These are phyloP conservation scores for Elanus axillaris DNA, from an alignment of 2,113 vertebrate species.

Conservation along the genomic window DNA sequence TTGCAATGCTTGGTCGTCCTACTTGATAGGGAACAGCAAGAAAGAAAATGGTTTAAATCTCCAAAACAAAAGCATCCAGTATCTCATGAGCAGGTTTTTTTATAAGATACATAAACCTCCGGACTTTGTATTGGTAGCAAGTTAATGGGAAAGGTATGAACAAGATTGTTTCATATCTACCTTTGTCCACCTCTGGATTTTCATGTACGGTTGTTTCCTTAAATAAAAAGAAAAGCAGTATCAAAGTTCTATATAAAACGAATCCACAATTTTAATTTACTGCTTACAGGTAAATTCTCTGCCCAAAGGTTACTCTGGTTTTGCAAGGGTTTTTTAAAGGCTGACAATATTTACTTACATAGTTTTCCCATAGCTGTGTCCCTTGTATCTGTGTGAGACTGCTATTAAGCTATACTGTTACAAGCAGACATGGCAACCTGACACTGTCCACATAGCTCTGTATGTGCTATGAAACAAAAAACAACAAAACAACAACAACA, in stretches of 20 bases:
- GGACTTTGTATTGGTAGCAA: neutral
- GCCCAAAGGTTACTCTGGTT: neutral
- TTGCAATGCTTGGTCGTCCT: neutral
- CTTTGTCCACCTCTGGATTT: slow-evolving; percentile 74
- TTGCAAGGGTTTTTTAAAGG: neutral
- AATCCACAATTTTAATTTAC: neutral
- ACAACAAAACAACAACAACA: neutral
- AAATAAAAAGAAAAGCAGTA: slow-evolving; percentile 40
- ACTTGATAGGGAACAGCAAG: neutral
- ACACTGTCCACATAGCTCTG: neutral
- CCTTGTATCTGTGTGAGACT: neutral
- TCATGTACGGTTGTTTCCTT: slow-evolving; percentile 78
- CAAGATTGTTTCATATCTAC: slow-evolving; percentile 64
- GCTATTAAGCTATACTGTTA: neutral
- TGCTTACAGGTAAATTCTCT: neutral
- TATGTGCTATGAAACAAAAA: neutral
- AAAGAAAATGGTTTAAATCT: neutral
- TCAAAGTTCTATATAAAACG: neutral
- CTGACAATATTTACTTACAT: neutral
- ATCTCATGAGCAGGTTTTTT: neutral
- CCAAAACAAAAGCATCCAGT: neutral
- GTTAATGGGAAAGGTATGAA: neutral
- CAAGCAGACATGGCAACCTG: neutral
- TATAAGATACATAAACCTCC: neutral
- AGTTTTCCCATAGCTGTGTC: neutral